phyloP scores from a whole-genome alignment of 1,140 invertebrate genomes.

The Drosophila simulans region DNA sequence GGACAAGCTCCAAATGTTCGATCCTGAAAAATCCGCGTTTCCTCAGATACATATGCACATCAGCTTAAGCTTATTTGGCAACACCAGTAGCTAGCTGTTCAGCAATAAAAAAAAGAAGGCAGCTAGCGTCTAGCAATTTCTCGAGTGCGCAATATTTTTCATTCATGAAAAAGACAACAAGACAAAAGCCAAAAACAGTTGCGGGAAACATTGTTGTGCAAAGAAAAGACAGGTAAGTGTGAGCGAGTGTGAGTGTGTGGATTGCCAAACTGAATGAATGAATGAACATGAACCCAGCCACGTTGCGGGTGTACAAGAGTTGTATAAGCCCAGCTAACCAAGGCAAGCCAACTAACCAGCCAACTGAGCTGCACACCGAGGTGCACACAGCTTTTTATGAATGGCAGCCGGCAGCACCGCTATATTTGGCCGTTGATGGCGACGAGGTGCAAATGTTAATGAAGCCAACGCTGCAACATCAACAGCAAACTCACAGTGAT shows the following conservation, averaged over 20 bases:
- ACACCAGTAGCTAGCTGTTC: constrained; percentile 9
- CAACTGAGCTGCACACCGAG: constrained; percentile 12
- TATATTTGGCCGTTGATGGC: constrained; percentile 70
- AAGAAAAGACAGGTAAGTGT: constrained; percentile 33
- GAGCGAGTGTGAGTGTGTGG: constrained; percentile 7
- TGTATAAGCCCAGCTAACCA: constrained; percentile 47
- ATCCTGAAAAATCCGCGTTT: background rate
- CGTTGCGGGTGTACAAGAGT: constrained; percentile 40
- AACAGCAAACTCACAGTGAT: constrained; percentile 13
- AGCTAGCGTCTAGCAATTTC: constrained; percentile 37
- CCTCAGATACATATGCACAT: no score
- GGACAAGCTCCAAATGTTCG: no score
- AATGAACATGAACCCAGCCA: constrained; percentile 50
- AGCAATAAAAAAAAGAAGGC: constrained; percentile 7
- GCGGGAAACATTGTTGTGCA: constrained; percentile 57
- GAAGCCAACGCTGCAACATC: constrained; percentile 60
- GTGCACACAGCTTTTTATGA: constrained; percentile 56
- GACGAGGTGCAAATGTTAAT: constrained; percentile 78
- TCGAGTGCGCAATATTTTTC: constrained; percentile 48
- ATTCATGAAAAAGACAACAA: constrained; percentile 54
- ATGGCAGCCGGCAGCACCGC: constrained; percentile 65
- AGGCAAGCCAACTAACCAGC: constrained; percentile 12
- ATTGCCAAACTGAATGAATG: constrained; percentile 60
- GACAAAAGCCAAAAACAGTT: constrained; percentile 30
- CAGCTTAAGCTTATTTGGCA: constrained; percentile 4